Conservation (phyloP, 2,113 vertebrate species). For the Cnemophilus loriae region DNA sequence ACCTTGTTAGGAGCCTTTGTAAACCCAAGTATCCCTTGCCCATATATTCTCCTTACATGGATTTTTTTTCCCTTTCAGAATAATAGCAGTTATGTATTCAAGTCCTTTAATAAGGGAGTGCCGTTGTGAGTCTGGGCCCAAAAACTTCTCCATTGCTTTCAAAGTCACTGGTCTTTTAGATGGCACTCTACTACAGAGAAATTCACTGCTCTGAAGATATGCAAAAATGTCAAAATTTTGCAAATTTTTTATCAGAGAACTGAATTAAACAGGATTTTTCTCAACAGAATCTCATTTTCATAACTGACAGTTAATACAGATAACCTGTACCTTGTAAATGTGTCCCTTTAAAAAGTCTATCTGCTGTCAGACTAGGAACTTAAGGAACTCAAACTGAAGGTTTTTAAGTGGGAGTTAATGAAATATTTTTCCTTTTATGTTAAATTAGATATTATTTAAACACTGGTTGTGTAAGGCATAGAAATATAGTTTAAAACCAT, state of each 20-base stretch:
- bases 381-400: background rate
- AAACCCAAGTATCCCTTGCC: background rate
- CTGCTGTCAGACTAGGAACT: background rate
- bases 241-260: background rate
- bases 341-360: background rate
- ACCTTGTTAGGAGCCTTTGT: background rate
- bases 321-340: background rate
- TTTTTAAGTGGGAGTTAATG: background rate
- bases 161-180: background rate
- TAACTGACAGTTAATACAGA: background rate
- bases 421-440: conserved; percentile 4
- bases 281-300: background rate
- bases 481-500: background rate
- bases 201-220: background rate
- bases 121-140: background rate
- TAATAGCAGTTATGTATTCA: background rate
- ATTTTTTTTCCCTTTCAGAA: background rate
- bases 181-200: background rate
- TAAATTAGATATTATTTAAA: conserved; percentile 26
- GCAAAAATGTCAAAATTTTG: background rate
- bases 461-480: background rate
- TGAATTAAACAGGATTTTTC: background rate
- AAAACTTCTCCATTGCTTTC: background rate
- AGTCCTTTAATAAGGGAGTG: background rate
- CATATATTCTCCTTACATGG: background rate